Evolutionary conservation across 23 tunicate species (phyloP), one percentile per base, ranked within the genome.

Genomic region (Diplosoma virens): DNA sequence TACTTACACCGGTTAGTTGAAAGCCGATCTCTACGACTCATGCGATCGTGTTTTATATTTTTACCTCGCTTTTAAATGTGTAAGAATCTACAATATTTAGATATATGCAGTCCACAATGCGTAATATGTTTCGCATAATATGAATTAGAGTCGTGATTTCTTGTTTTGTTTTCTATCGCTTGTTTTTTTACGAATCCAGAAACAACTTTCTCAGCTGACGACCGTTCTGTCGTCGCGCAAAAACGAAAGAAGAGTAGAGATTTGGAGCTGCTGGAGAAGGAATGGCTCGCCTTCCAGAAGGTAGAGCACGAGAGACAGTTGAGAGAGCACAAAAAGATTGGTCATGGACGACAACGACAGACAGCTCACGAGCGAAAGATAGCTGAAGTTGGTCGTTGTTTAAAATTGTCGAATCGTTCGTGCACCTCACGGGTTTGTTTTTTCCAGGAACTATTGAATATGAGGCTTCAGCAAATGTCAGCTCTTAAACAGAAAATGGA

Each of bases 281-380:
- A 81, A 37, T 81, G 79, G 79, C 66, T 81, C 32, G 79, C 79
- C 32, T 81, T 81, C 86, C 86, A 81, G 77, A 63, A 32, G 45
- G 72, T 72, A 48, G 86, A 72, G 63, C 77, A 72, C 3, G 64
- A 59, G 46, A 37, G 86, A n/a, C 79, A 72, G 29, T 28, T 71
- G 31, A 32, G 50, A 1, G 79, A 71, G 33, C 32, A 30, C 31
- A 47, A 27, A 48, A 35, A 56, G 59, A 41, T 46, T 0, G 36
- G 72, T 1, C 79, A 72, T 1, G 79, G 86, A 7, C 61, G 73
- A 1, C 59, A 18, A 21, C 47, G 73, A 27, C 63, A 71, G 36
- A 81, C 71, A 52, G 60, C 71, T n/a, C 79, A 59, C 37, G 86
- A 81, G n/a, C 47, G 73, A 53, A 81, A 70, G 46, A 67, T 81